Base-by-base conservation (phyloP, 2,888 invertebrate genomes). In the Drosophila diplacantha region DNA sequence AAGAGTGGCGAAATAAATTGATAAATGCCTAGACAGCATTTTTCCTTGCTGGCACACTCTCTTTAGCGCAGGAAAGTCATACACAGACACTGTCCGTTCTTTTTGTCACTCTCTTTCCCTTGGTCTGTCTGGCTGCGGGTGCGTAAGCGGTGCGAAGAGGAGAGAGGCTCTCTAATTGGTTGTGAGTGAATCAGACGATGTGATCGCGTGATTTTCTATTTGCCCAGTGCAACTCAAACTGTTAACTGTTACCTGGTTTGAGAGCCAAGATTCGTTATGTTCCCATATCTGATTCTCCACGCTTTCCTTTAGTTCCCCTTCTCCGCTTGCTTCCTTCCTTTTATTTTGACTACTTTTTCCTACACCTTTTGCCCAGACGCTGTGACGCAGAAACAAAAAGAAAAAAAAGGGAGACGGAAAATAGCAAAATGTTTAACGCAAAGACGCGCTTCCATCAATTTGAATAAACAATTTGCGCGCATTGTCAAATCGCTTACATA, bases 161-260 rank as follows among this genome's bases (percentile, higher is more conserved):
- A 16, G 38, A 63, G 47, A 18, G 24, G 11, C 58, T 54, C 68
- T 72, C 59, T 49, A 70, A 81, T 79, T 84, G 77, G 70, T 60
- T 72, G 74, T 66, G 68, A 74, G 74, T 72, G 63, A 74, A 81
- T 83, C 83, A 69, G 73, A 52, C 76, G 74, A 81, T 74, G 39
- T 50, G 75, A 81, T 83, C 81, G 81, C 81, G 83, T 82, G 81
- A 84, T 84, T 71, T 72, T 59, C 41, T 65, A 37, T 47, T 32
- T 1, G 9, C 22, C 18, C 71, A 72, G 12, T 71, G 59, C 52
- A 6, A 0, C 44, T 29, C 7, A 75, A 83, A 80, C 79, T 78
- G 66, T 73, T 51, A 29, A 16, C 47, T 51, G 41, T 47, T 16
- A 29, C 58, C 22, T 22, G 39, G 44, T 34, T 50, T 18, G n/a